Percentiles rank a stretch among this genome's conserved stretches.
These are phyloP conservation scores for Brachyhypopomus occidentalis DNA, from an alignment of 2,113 vertebrate species.

Conservation along the genomic window DNA sequence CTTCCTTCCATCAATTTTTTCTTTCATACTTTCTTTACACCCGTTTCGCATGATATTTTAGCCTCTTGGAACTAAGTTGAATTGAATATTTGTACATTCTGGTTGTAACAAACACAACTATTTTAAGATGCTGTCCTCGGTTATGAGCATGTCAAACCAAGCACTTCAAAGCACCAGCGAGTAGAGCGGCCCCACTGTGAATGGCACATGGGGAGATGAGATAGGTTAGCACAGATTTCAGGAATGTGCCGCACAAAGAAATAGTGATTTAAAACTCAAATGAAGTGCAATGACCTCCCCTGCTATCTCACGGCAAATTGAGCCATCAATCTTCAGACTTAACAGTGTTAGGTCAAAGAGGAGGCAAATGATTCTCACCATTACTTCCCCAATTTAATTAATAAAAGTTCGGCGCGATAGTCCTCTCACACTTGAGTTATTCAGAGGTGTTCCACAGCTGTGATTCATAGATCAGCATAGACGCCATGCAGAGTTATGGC, in stretches of 20 bases:
- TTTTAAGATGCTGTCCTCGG: background rate
- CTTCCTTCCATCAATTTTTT: background rate
- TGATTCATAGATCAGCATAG: conserved; percentile 48
- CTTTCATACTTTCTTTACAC: conserved; percentile 18
- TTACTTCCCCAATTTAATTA: conserved; percentile 50
- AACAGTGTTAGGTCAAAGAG: conserved; percentile 49
- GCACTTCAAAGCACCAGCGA: background rate
- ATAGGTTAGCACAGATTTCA: conserved; percentile 19
- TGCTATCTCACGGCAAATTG: conserved; percentile 50
- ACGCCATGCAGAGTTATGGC: conserved; percentile 30
- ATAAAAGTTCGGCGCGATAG: conserved; percentile 46
- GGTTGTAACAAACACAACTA: background rate
- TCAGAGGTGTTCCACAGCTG: conserved; percentile 39
- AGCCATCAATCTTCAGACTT: conserved; percentile 54
- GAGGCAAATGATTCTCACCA: conserved; percentile 43
- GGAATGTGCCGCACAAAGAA: conserved; percentile 7
- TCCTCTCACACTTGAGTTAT: conserved; percentile 39
- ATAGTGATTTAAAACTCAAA: conserved; percentile 39
- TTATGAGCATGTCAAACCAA: background rate
- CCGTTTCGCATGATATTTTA: conserved; percentile 10
- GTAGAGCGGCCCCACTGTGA: background rate
- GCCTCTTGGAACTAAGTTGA: background rate
- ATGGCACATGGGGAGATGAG: background rate
- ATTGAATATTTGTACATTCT: background rate
- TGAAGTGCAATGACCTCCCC: conserved; percentile 35